A percentile compares a stretch with the other conserved stretches of the same genome.
Conservation (phyloP, 2,797 vertebrate species). For the Lepidocolaptes lacrymiger region DNA sequence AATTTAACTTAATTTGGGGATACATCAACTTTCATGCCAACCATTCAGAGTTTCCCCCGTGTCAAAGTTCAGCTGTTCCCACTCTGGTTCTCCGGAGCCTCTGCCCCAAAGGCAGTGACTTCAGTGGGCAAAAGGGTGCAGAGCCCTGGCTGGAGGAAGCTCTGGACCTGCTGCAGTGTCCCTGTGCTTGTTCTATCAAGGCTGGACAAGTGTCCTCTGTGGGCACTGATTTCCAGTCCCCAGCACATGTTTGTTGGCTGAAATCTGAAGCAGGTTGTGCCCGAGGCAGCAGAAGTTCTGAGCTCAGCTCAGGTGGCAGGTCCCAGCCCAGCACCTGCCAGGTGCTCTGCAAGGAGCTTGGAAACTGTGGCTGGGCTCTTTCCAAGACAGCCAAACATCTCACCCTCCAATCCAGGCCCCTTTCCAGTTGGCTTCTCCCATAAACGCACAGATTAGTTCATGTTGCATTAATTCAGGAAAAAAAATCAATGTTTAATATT, state of each 20-base stretch:
- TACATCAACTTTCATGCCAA: neutral
- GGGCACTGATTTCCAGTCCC: neutral
- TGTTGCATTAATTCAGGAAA: neutral
- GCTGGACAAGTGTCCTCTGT: neutral
- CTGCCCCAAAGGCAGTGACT: constrained; percentile 59
- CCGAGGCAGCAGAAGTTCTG: neutral
- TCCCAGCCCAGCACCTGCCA: neutral
- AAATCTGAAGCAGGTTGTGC: neutral
- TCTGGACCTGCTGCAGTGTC: neutral
- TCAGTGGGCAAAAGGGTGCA: constrained; percentile 39
- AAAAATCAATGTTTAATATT: neutral
- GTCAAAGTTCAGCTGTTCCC: constrained; percentile 31
- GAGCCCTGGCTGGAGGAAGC: neutral
- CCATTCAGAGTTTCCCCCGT: neutral
- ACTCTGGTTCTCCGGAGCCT: constrained; percentile 48
- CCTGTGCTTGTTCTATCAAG: neutral
- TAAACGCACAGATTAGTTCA: neutral
- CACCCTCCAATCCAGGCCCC: neutral
- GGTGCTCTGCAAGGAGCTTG: neutral
- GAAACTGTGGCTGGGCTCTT: neutral
- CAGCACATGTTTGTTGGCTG: neutral
- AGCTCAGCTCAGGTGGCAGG: neutral
- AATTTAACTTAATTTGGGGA: neutral
- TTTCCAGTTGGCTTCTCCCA: neutral
- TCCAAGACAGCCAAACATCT: neutral